Percentiles rank a stretch among this genome's conserved stretches.
Evolutionary conservation across 2,797 vertebrate species (phyloP).

Genomic region (Lates japonicus): DNA sequence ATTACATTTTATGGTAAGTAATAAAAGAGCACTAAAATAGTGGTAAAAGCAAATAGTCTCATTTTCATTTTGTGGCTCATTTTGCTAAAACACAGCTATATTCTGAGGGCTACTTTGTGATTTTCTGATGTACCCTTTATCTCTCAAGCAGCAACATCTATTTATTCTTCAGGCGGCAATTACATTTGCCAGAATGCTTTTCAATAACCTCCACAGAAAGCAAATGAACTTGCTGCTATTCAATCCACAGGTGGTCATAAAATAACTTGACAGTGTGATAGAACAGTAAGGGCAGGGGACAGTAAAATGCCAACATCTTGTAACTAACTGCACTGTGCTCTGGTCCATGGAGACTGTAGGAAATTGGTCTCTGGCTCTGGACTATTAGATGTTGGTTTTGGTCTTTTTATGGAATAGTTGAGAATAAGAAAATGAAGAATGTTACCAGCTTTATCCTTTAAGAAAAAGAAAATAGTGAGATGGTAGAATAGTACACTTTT

Average conservation of each 20-base stretch:
- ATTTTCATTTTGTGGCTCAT: neutral
- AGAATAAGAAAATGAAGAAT: too few species aligned
- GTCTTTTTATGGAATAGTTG: neutral
- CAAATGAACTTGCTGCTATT: constrained; percentile 50
- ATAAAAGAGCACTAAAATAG: neutral
- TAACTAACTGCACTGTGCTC: constrained; percentile 16
- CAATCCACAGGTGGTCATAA: constrained; percentile 61
- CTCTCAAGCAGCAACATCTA: constrained; percentile 22
- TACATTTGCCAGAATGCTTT: constrained; percentile 32
- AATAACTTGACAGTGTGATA: constrained; percentile 35
- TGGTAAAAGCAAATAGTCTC: constrained; percentile 23
- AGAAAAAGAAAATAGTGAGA: neutral
- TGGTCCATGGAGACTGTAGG: constrained; percentile 1
- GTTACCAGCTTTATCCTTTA: neutral
- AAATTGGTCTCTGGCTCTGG: constrained; percentile 1
- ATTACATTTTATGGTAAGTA: constrained; percentile 4
- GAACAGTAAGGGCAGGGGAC: constrained; percentile 16
- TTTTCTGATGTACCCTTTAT: constrained; percentile 8
- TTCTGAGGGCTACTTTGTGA: constrained; percentile 7
- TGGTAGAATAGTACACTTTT: neutral
- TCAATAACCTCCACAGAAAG: constrained; percentile 31
- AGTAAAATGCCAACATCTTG: constrained; percentile 8
- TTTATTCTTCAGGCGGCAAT: constrained; percentile 43
- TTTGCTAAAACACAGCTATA: constrained; percentile 43
- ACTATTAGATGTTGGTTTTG: neutral